A percentile compares a stretch with the other conserved stretches of the same genome.
phyloP scores from a whole-genome alignment of 2,797 vertebrate species.

The Psittacula echo region DNA sequence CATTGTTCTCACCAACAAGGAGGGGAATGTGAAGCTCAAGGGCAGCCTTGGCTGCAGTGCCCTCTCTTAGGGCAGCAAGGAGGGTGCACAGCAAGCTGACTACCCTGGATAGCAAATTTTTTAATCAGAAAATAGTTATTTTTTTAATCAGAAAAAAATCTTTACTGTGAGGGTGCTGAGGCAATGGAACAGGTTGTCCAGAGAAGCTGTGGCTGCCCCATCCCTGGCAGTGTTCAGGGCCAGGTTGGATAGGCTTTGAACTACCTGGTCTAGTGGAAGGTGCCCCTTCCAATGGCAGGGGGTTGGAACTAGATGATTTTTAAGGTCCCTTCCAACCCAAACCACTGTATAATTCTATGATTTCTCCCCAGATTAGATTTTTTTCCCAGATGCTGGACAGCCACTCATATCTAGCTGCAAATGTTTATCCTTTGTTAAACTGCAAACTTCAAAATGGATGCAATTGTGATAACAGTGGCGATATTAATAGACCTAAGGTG shows the following conservation, averaged over 20 bases:
- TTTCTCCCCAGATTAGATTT: neutral
- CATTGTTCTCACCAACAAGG: neutral
- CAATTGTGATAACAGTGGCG: neutral
- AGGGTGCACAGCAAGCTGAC: neutral
- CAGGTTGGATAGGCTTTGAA: neutral
- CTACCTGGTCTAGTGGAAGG: neutral
- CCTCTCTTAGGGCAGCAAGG: neutral
- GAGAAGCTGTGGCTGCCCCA: neutral
- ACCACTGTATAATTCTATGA: neutral
- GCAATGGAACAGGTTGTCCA: neutral
- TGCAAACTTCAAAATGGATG: neutral
- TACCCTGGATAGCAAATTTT: neutral
- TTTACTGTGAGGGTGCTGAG: neutral
- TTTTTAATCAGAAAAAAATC: neutral
- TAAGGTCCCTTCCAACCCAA: neutral
- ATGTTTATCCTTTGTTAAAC: neutral
- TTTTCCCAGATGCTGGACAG: neutral
- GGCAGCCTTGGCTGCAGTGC: no score
- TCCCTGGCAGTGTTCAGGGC: neutral
- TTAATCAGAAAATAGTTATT: no score
- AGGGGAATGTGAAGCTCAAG: neutral
- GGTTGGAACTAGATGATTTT: neutral
- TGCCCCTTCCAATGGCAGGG: neutral
- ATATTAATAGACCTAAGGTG: neutral
- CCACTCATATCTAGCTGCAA: neutral